phyloP scores from a whole-genome alignment of 2,888 invertebrate species.

The Stegana nigrithorax region DNA sequence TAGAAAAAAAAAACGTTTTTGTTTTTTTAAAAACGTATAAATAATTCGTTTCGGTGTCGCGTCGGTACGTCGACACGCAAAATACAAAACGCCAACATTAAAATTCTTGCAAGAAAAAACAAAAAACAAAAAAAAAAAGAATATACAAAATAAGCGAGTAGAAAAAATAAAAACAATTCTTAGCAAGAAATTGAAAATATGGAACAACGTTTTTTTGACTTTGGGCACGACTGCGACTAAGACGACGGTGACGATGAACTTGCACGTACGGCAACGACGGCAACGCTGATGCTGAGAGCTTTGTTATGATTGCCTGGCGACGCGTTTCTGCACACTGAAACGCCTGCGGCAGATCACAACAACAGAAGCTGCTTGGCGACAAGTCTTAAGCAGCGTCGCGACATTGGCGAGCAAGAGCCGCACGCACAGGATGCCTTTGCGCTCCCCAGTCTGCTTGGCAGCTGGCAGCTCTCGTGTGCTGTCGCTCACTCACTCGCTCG shows the following conservation, averaged over 20 bases:
- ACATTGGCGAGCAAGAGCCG: background rate
- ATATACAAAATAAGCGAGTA: background rate
- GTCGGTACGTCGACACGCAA: background rate
- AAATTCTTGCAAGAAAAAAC: conserved; percentile 12
- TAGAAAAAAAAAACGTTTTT: background rate
- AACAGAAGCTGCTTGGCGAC: conserved; percentile 38
- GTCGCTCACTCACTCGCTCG: background rate
- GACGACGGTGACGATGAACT: no score
- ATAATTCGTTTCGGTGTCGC: background rate
- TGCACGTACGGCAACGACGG: background rate
- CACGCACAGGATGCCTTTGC: background rate
- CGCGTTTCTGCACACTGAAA: background rate
- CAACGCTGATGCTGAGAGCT: no score
- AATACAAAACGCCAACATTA: conserved; percentile 7
- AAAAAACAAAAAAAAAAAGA: conserved; percentile 1
- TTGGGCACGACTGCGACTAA: conserved; percentile 26
- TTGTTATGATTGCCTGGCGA: no score
- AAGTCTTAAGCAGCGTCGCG: background rate
- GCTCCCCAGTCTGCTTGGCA: background rate
- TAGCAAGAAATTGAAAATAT: conserved; percentile 9
- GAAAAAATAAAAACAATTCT: background rate
- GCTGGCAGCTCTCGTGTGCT: background rate
- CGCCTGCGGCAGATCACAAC: background rate
- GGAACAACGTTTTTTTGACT: background rate
- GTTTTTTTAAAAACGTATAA: no score